phyloP scores from a whole-genome alignment of 2,797 vertebrate genomes.

The Leuciscus waleckii region DNA sequence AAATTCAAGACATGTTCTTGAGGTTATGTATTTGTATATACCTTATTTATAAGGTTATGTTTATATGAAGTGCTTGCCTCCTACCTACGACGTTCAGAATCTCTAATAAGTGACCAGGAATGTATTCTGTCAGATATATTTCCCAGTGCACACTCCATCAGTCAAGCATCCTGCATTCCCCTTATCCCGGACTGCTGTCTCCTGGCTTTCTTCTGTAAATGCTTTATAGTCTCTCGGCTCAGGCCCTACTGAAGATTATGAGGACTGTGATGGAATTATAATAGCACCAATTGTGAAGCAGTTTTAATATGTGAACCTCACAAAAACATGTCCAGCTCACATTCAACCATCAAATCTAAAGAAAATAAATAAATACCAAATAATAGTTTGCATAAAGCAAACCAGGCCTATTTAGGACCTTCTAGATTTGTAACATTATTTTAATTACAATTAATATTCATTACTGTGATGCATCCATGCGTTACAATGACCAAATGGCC shows the following conservation, averaged over 20 bases:
- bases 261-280: conserved; percentile 11
- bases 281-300: not conserved
- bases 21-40: too few species aligned
- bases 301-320: not conserved
- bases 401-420: not conserved
- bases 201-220: conserved; percentile 16
- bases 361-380: too few species aligned
- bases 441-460: not conserved
- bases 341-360: not conserved
- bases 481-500: not conserved
- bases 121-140: conserved; percentile 31
- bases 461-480: not conserved
- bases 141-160: conserved; percentile 30
- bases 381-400: not conserved
- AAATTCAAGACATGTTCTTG: not conserved
- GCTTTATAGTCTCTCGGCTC: conserved; percentile 9
- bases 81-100: not conserved
- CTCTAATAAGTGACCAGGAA: not conserved
- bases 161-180: conserved; percentile 13
- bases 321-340: not conserved
- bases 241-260: not conserved
- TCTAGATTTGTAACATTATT: not conserved
- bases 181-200: conserved; percentile 3
- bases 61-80: not conserved
- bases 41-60: too few species aligned